Percentiles rank a stretch among this genome's conserved stretches.
These are phyloP conservation scores for Aphelocoma californica DNA, from an alignment of 2,797 vertebrate genomes.

Conservation along the genomic window DNA sequence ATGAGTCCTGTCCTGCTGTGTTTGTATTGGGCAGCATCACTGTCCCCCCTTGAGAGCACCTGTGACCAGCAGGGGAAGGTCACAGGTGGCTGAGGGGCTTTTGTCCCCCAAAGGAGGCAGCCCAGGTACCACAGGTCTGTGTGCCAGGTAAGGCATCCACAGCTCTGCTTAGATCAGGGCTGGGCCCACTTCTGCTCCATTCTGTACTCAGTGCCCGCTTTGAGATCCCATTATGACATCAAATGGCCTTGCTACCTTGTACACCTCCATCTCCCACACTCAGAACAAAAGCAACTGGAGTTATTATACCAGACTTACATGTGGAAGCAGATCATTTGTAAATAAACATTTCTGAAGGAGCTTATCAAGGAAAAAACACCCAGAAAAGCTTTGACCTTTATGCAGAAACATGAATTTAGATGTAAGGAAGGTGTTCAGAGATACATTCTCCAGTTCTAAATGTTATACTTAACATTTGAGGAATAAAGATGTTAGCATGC, in stretches of 20 bases:
- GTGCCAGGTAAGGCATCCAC: neutral
- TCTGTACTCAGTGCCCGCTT: neutral
- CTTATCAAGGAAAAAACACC: conserved; percentile 10
- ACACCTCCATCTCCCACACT: neutral
- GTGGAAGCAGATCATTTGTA: neutral
- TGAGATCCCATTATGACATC: neutral
- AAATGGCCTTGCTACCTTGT: neutral
- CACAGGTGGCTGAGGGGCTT: neutral
- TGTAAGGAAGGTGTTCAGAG: neutral
- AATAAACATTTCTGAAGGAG: conserved; percentile 47
- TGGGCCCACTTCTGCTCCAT: neutral
- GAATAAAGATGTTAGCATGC: neutral
- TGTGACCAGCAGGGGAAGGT: neutral
- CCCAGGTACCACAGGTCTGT: no score
- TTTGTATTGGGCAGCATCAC: neutral
- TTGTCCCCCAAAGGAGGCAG: neutral
- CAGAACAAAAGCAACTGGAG: conserved; percentile 5
- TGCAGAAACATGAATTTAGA: conserved; percentile 18
- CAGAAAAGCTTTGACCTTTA: conserved; percentile 42
- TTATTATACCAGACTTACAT: neutral
- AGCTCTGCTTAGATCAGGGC: neutral
- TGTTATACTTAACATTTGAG: conserved; percentile 43
- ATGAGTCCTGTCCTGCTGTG: neutral
- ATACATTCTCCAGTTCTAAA: conserved; percentile 14
- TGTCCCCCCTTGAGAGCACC: neutral